phyloP scores from a whole-genome alignment of 2,888 invertebrate genomes.

The Helicoverpa assulta region DNA sequence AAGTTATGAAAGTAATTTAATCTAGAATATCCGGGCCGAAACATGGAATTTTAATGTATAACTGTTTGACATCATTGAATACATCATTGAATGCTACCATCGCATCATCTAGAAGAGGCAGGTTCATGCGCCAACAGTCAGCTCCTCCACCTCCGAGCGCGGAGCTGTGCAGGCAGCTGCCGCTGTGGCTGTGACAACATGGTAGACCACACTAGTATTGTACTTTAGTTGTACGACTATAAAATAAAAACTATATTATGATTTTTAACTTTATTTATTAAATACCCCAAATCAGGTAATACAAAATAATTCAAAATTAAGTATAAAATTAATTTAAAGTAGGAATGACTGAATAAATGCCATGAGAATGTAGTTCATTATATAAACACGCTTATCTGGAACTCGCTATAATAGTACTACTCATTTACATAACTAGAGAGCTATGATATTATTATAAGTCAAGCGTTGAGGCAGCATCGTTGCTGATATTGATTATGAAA shows the following conservation, averaged over 20 bases:
- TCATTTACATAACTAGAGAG: conserved; percentile 38
- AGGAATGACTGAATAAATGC: conserved; percentile 85
- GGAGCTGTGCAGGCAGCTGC: conserved; percentile 36
- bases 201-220: too few relatives aligned
- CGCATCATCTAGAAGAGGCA: conserved; percentile 24
- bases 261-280: conserved; percentile 65
- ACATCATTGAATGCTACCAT: conserved; percentile 11
- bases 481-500: conserved; percentile 1
- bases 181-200: background rate
- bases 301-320: conserved; percentile 74
- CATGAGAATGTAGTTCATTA: conserved; percentile 62
- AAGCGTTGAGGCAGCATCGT: conserved; percentile 1
- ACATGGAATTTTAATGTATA: too few relatives aligned
- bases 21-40: too few relatives aligned
- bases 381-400: conserved; percentile 43
- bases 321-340: conserved; percentile 67
- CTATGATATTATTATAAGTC: conserved; percentile 26
- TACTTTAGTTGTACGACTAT: background rate
- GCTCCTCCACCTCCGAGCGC: conserved; percentile 33
- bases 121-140: background rate
- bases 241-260: conserved; percentile 32
- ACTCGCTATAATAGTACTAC: conserved; percentile 41
- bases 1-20: too few relatives aligned
- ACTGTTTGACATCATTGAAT: too few relatives aligned
- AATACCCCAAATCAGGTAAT: conserved; percentile 70